Base-by-base conservation (phyloP, 1,140 invertebrate species). In the Brachystomella parvula region DNA sequence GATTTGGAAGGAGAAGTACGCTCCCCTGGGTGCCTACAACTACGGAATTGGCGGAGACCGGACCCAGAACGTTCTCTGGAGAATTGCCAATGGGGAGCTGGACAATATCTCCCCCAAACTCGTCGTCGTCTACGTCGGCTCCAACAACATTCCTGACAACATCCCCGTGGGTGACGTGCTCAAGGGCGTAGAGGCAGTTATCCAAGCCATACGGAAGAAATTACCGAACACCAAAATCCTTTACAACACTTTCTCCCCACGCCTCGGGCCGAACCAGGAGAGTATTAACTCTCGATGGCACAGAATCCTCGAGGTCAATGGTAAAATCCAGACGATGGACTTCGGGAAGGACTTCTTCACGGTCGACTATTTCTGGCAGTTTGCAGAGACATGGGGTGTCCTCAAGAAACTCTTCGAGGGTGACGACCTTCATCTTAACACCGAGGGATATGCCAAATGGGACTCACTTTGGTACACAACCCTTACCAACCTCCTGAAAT, bases 11-110 rank as follows among this genome's bases (percentile, higher is more conserved):
- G 62, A 47, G 30, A 68, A 64, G 19, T 68, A 68, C 28, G 56
- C 24, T 12, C 66, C 66, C 15, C 24, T 68, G 19, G 66, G 66
- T 2, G 47, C 66, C 17, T 28, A 83, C n/a, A 84, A 84, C 69
- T 83, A 84, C 76, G 81, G 82, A 47, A 82, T 84, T 67, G 78
- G 79, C 32, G 81, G 80, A 28, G 83, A 84, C 74, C 77, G 80
- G 66, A 84, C 82, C 2, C 78, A 83, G 71, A 75, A 84, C 76
- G 75, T 83, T 24, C 72, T 84, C 12, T 84, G 83, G 83, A 74
- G 83, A 61, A 74, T 83, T 15, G 67, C 76, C 33, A 82, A 84
- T 76, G 83, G 83, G 65, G 83, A 83, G 74, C 66, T 84, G 47
- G 82, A 84, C 44, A 73, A 75, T 44, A n/a, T 49, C 32, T 70